Base-by-base conservation (phyloP, 2,888 invertebrate genomes). In the Hyalella azteca region DNA sequence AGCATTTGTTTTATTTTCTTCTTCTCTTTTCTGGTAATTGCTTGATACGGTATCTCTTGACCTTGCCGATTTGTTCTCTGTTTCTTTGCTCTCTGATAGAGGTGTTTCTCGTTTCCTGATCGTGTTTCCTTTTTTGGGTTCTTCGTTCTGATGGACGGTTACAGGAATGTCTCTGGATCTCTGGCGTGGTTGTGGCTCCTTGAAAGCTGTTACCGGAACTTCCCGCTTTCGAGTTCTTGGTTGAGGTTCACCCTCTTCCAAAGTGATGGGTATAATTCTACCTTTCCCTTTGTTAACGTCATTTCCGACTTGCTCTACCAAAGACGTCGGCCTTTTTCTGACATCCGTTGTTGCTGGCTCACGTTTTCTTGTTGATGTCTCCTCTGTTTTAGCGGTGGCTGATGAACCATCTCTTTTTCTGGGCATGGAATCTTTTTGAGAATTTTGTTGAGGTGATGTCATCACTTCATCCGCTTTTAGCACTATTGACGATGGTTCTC, bases 81-180 rank as follows among this genome's bases (percentile, higher is more conserved):
- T 22, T n/a, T 59, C 40, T 22, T 26, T 60, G 39, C 32, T 59
- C 76, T 78, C 7, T 26, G 13, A 13, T 11, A 7, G 5, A 7
- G 13, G 75, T 19, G 48, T 11, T 36, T 76, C 78, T 75, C 59
- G 50, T 73, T 75, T 36, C 36, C 29, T 54, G 45, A 29, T 50
- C 41, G 41, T 48, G 13, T n/a, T 19, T n/a, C 60, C 73, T 39
- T 79, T 45, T 32, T 81, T 49, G 15, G 19, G 50, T 29, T 45
- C 77, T 36, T 77, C 29, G 2, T 29, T 36, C 39, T 50, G n/a
- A 13, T 49, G 32, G 48, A 77, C 2, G 41, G 48, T 22, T 26
- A 48, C 41, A 75, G 75, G 77, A 22, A 22, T 66, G 59, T 76
- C 22, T 66, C 77, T 39, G 66, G 48, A 9, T 60, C 81, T 49